Percentiles rank a stretch among this genome's conserved stretches.
These are phyloP conservation scores for Felis chaus DNA, from an alignment of 2,113 vertebrate species.

Conservation along the genomic window DNA sequence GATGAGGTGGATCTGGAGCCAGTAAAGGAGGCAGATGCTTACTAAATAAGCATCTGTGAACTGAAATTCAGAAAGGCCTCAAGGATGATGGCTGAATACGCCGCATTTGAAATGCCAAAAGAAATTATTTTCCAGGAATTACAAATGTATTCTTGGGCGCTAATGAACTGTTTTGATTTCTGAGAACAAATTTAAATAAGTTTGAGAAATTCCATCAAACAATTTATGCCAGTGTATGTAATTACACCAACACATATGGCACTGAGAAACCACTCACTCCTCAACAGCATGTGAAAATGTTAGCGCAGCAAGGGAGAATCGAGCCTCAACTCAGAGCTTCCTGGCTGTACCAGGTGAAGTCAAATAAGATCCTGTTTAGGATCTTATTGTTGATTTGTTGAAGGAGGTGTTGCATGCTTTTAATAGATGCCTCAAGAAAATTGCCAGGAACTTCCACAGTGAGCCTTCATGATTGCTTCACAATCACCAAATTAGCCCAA, in stretches of 20 bases:
- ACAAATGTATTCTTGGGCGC: conserved; percentile 49
- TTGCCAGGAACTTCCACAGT: neutral
- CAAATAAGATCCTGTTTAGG: neutral
- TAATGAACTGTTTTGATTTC: conserved; percentile 60
- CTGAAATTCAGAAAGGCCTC: neutral
- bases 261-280: neutral
- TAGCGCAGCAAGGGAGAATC: neutral
- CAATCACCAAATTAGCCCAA: neutral
- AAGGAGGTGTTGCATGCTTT: neutral
- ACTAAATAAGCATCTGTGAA: neutral
- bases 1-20: neutral
- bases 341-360: neutral
- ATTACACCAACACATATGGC: conserved; percentile 34
- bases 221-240: conserved; percentile 43
- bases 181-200: conserved; percentile 65
- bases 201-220: conserved; percentile 35
- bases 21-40: neutral
- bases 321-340: neutral
- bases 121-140: conserved; percentile 48
- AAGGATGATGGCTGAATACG: neutral
- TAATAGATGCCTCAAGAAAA: conserved; percentile 40
- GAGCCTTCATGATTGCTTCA: neutral
- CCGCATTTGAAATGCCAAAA: neutral
- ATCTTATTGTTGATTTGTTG: neutral
- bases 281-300: neutral